Evolutionary conservation across 2,797 vertebrate species (phyloP).

Genomic region (Trichosurus vulpecula): DNA sequence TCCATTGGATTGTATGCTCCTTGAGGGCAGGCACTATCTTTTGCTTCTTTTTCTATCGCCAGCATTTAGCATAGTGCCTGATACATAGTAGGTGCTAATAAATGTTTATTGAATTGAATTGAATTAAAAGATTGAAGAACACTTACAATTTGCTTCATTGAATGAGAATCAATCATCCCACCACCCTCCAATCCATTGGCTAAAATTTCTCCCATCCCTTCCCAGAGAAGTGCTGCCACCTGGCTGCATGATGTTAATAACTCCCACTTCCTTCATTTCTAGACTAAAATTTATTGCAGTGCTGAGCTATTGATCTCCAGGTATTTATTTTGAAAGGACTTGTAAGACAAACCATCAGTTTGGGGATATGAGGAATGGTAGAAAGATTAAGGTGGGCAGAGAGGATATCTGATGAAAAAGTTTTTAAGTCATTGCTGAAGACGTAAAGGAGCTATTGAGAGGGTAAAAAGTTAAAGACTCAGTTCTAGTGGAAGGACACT

Average conservation of each 20-base stretch:
- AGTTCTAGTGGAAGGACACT: not conserved
- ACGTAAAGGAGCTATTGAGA: not conserved
- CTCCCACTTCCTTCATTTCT: not conserved
- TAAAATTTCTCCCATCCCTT: not conserved
- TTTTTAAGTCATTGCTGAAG: not conserved
- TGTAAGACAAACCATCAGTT: not conserved
- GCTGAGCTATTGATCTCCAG: not conserved
- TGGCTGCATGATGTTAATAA: not conserved
- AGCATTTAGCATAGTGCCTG: not conserved
- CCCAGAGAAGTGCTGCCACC: not conserved
- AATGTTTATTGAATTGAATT: not conserved
- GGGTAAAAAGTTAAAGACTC: not conserved
- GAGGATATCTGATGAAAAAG: not conserved
- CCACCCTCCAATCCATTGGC: not conserved
- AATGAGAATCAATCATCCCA: not conserved
- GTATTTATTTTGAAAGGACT: not conserved
- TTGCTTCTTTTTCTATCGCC: no score
- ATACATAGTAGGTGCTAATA: not conserved
- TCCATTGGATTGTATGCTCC: not conserved
- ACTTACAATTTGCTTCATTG: no score
- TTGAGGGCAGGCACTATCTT: not conserved
- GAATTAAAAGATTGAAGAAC: not conserved
- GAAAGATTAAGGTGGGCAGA: not conserved
- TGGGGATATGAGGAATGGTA: not conserved
- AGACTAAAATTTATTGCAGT: not conserved